phyloP scores from a whole-genome alignment of 2,888 invertebrate species.

The Podotricha telesiphe region DNA sequence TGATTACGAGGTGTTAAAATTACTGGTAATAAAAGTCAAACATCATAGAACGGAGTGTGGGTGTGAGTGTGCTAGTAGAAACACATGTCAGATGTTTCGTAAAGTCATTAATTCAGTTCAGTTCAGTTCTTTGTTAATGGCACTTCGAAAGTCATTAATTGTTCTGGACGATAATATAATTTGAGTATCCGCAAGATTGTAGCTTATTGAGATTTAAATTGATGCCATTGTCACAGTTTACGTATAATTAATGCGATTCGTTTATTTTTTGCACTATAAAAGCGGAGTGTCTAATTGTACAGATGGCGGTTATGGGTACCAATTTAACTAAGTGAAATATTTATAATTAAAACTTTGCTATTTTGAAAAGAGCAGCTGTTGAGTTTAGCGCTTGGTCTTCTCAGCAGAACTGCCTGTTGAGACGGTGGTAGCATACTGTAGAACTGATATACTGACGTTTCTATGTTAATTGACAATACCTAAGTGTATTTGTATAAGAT shows the following conservation, averaged over 20 bases:
- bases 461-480: too few relatives aligned
- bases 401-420: too few relatives aligned
- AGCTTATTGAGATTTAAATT: neutral
- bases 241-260: neutral
- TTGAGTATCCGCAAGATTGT: constrained; percentile 14
- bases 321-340: too few relatives aligned
- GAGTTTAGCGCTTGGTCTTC: too few relatives aligned
- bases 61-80: constrained; percentile 10
- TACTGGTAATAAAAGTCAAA: constrained; percentile 35
- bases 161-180: constrained; percentile 1
- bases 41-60: constrained; percentile 25
- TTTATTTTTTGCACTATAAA: neutral
- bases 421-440: too few relatives aligned
- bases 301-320: too few relatives aligned
- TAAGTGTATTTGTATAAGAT: too few relatives aligned
- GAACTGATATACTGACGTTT: too few relatives aligned
- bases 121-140: too few relatives aligned
- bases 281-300: neutral
- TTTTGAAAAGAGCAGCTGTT: too few relatives aligned
- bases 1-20: constrained; percentile 48
- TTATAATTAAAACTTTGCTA: too few relatives aligned
- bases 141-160: constrained; percentile 3
- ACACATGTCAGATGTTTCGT: constrained; percentile 31
- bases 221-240: constrained; percentile 5
- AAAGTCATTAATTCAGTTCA: constrained; percentile 2